Base-by-base conservation (phyloP, 2,888 invertebrate species). In the Agonopterix alstromeriana region DNA sequence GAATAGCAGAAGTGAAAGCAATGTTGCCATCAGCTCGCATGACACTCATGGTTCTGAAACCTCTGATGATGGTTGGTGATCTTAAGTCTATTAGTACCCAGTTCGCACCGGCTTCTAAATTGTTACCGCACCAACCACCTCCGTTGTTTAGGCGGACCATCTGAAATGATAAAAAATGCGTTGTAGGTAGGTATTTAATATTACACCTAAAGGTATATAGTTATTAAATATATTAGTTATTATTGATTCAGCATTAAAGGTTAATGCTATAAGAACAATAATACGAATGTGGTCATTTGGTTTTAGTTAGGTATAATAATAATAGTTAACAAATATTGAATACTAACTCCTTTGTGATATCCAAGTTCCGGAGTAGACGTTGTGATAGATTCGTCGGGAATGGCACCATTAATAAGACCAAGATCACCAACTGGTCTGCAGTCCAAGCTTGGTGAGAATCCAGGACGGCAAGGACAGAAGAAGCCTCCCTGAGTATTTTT, bases 381-480 rank as follows among this genome's bases (percentile, higher is more conserved):
- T 41, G 92, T 93, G 36, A 98, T 96, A 35, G 96, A 94, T 58
- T 96, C 95, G 69, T 97, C 97, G 1, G 97, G 95, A 65, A 98
- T 94, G 48, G 96, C 97, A 36, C 97, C 96, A 70, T 95, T 96
- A 45, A 94, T 94, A 14, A 96, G 84, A 12, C 97, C 97, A 45
- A 98, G 90, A 78, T 97, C 97, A 4, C 95, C 95, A 36, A 97
- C 95, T 0, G 97, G 97, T 60, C 97, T 91, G 70, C 97, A 97
- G 71, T 97, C 97, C 60, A 95, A 91, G 49, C 95, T 96, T 4
- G 96, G 93, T 1, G 94, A 83, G 67, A 97, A 97, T 41, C 97
- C 97, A 55, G 92, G 80, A 52, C 93, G 92, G 67, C 97, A 98
- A 61, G 95, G 95, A 70, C 97, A 98, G 61, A 93, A 94, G 85